Conservation (phyloP, 2,888 invertebrate genomes). For the Sarcophaga rosellei region DNA sequence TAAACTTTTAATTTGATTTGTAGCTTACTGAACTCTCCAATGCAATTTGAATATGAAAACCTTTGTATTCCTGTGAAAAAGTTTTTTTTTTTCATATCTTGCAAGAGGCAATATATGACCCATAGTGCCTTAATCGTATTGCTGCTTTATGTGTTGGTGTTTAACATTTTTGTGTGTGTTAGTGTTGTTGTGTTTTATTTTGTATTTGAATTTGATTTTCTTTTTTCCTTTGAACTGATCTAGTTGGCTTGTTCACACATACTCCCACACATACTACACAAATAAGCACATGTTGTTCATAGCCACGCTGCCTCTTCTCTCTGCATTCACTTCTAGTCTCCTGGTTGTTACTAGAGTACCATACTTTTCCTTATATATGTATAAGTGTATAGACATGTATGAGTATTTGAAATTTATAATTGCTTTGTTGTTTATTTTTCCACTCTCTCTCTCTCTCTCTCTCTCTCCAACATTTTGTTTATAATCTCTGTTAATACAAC, state of each 20-base stretch:
- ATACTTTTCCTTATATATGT: too few relatives aligned
- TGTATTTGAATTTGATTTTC: neutral
- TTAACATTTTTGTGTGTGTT: neutral
- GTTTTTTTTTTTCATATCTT: too few relatives aligned
- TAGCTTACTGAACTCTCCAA: neutral
- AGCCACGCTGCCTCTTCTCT: neutral
- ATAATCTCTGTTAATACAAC: conserved; percentile 55
- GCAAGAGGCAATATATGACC: neutral
- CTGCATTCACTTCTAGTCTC: neutral
- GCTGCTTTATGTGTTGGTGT: too few relatives aligned
- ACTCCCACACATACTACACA: neutral
- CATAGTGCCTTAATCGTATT: neutral
- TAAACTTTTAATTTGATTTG: too few relatives aligned
- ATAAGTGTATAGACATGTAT: neutral
- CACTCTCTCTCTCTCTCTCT: neutral
- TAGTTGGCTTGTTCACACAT: neutral
- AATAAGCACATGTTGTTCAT: neutral
- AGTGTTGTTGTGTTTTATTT: neutral
- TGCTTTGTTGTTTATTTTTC: conserved; percentile 12
- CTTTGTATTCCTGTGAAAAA: too few relatives aligned
- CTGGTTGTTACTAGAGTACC: too few relatives aligned
- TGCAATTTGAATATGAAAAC: neutral
- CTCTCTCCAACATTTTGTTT: neutral
- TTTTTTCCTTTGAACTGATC: neutral
- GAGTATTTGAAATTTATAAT: neutral